Evolutionary conservation across 2,888 invertebrate genomes (phyloP), one percentile per base, ranked within the genome.

Genomic region (Apotomis capreana): DNA sequence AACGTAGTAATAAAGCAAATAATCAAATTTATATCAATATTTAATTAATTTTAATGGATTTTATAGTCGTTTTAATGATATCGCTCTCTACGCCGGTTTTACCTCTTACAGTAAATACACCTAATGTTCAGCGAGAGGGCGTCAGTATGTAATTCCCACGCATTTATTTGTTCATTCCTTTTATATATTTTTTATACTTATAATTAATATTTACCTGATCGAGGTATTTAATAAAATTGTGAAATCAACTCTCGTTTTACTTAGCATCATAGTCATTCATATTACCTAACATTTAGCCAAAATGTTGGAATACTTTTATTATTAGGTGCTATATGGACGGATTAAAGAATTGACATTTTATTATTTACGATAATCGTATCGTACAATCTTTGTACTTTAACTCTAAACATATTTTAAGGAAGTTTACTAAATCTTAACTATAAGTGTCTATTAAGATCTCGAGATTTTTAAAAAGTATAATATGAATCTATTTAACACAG

Each of bases 91-190:
- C 10, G 60, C 49, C 46, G 12, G 36, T 63, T 63, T 63, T 72
- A 58, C 68, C 59, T 26, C n/a, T 58, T 40, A 40, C 65, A 37
- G 54, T 44, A 55, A 12, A 61, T 40, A 8, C 37, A 49, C 59
- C 13, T 10, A 9, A 10, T 13, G 61, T 57, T 13, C 49, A 36
- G 57, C 59, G 12, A 36, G 68, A 59, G 63, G 68, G 62, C 61
- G 61, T 62, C 52, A 46, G 26, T 59, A 49, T 69, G 63, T 70
- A 69, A 57, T 61, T 63, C 72, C 60, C 64, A 67, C 55, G 87
- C 87, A 88, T 89, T 89, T 89, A 88, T 84, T 80, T 76, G 82
- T 86, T 85, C 88, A 90, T 91, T 91, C 90, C 90, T 74, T 81
- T 78, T 78, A 78, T 77, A 76, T 80, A 80, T 74, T 77, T 80